phyloP scores from a whole-genome alignment of 2,888 invertebrate species.

The Orthosia incerta region DNA sequence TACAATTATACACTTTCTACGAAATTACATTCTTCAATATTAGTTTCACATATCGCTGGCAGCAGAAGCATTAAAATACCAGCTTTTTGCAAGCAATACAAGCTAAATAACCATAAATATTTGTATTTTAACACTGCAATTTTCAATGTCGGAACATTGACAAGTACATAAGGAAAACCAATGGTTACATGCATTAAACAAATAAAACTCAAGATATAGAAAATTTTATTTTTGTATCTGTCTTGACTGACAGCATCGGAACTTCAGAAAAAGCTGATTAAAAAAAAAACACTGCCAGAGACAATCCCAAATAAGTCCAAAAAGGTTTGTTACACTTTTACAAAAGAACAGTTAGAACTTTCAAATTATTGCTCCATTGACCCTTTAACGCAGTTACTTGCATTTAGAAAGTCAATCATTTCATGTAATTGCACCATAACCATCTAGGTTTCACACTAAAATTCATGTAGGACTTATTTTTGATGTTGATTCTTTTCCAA shows the following conservation, averaged over 20 bases:
- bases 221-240: background rate
- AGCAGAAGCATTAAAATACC: conserved; percentile 13
- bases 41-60: conserved; percentile 27
- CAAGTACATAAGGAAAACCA: background rate
- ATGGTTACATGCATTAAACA: background rate
- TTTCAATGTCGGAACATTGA: background rate
- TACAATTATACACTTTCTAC: conserved; percentile 62
- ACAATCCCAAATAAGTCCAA: conserved; percentile 38
- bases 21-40: conserved; percentile 51
- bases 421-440: conserved; percentile 48
- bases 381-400: conserved; percentile 59
- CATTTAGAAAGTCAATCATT: conserved; percentile 70
- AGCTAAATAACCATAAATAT: background rate
- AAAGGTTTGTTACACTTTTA: conserved; percentile 59
- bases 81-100: background rate
- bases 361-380: conserved; percentile 66
- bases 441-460: conserved; percentile 59
- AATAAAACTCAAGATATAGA: background rate
- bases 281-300: background rate
- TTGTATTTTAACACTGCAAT: background rate
- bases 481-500: conserved; percentile 46
- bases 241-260: background rate
- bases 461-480: conserved; percentile 59
- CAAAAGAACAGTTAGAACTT: conserved; percentile 60
- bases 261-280: background rate